A percentile compares a stretch with the other conserved stretches of the same genome.
Evolutionary conservation across 2,797 vertebrate species (phyloP).

Genomic region (Tangara arthus): DNA sequence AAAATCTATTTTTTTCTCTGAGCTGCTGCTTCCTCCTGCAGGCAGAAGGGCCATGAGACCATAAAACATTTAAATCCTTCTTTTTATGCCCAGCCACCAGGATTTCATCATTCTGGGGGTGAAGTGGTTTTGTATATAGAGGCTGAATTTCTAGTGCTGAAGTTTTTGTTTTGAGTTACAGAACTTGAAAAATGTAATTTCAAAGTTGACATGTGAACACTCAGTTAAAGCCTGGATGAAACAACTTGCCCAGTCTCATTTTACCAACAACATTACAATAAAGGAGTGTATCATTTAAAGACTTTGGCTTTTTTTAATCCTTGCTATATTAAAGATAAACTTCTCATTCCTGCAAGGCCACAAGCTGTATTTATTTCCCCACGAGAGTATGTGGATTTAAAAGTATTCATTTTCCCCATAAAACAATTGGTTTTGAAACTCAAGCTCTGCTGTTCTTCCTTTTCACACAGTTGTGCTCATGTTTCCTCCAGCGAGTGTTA

Average conservation of each 20-base stretch:
- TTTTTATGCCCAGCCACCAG: neutral
- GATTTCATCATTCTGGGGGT: neutral
- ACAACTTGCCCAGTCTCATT: neutral
- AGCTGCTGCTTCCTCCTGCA: neutral
- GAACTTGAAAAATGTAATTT: neutral
- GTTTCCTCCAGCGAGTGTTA: neutral
- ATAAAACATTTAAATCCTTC: neutral
- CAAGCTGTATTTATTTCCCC: neutral
- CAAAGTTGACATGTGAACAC: neutral
- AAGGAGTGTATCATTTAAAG: neutral
- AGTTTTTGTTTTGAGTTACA: neutral
- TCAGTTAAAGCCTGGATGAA: neutral
- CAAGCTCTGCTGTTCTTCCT: neutral
- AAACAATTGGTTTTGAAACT: neutral
- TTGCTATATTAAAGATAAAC: neutral
- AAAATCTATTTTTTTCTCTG: neutral
- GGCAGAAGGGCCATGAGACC: neutral
- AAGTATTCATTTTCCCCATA: neutral
- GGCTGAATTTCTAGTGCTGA: neutral
- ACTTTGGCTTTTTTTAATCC: neutral
- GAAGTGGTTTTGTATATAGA: neutral
- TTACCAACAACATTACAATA: neutral
- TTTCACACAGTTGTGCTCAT: neutral
- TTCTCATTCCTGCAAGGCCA: neutral
- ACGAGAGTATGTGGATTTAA: neutral